Base-by-base conservation (phyloP, 2,797 vertebrate species). In the Malurus leucopterus region DNA sequence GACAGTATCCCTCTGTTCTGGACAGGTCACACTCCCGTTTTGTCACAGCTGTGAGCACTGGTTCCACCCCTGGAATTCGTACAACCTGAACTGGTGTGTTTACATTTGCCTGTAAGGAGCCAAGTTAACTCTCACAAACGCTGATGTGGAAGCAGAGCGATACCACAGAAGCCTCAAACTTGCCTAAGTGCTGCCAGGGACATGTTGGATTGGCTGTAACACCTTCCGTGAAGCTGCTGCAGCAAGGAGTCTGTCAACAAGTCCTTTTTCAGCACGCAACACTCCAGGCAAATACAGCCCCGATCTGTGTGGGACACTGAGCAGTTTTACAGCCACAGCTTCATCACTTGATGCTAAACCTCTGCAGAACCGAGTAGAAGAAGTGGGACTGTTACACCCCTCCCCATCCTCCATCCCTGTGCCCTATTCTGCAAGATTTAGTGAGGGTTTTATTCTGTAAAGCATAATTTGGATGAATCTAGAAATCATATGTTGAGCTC, bases 101-200 rank as follows among this genome's bases (percentile, higher is more conserved):
- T 87, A 34, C 55, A 62, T 80, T 91, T 91, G 44, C 51, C 71
- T 47, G n/a, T 14, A 77, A 80, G 71, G n/a, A 71, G 70, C 26
- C 0, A 1, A 92, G 62, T 59, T 78, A 74, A 62, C 61, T 51
- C 69, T 69, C 79, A 80, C 30, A 72, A 80, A 75, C 5, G 26
- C 59, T 84, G 59, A 80, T 63, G 79, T 72, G 70, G 68, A 79
- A 86, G 49, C 43, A 57, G 61, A 76, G 72, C 4, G 43, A 65
- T 34, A 85, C 83, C 73, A 78, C 80, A 91, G 73, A 86, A 95
- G 73, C 71, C 63, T 77, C 89, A 91, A 41, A 80, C 34, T 81
- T 75, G 55, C 63, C 36, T 16, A 38, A 43, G 20, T 59, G 29
- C 44, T 80, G 72, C 69, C 76, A 83, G 44, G 71, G 65, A 80